A percentile compares a stretch with the other conserved stretches of the same genome.
Evolutionary conservation across 2,113 vertebrate genomes (phyloP).

Genomic region (Reinhardtius hippoglossoides): DNA sequence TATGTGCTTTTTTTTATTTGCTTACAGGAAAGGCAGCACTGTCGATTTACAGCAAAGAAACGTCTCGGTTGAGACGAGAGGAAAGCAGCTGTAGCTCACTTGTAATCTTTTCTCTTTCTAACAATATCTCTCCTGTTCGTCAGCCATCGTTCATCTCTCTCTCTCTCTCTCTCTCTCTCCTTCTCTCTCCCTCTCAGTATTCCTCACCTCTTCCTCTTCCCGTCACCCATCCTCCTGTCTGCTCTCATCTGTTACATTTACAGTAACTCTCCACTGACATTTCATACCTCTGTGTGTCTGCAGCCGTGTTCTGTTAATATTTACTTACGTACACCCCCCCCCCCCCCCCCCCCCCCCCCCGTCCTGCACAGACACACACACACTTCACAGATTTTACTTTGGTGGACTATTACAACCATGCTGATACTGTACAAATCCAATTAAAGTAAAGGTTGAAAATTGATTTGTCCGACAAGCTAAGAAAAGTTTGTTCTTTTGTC

Average conservation of each 20-base stretch:
- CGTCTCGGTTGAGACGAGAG: constrained; percentile 24
- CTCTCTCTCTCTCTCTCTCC: too few relatives aligned
- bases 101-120: constrained; percentile 32
- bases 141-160: constrained; percentile 10
- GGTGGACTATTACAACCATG: neutral
- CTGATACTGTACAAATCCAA: neutral
- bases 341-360: neutral
- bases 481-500: neutral
- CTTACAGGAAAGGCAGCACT: constrained; percentile 14
- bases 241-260: constrained; percentile 13
- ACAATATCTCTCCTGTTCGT: constrained; percentile 29
- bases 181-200: constrained; percentile 2
- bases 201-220: constrained; percentile 12
- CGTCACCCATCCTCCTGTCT: constrained; percentile 21
- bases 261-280: constrained; percentile 26
- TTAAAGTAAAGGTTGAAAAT: neutral
- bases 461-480: neutral
- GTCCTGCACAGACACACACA: constrained; percentile 18
- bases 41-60: constrained; percentile 39
- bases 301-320: constrained; percentile 29
- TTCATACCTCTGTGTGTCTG: constrained; percentile 27
- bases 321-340: neutral
- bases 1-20: constrained; percentile 36
- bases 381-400: constrained; percentile 13
- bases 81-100: constrained; percentile 17